Base-by-base conservation (phyloP, 1,140 invertebrate species). In the Leptonema lineaticorne region DNA sequence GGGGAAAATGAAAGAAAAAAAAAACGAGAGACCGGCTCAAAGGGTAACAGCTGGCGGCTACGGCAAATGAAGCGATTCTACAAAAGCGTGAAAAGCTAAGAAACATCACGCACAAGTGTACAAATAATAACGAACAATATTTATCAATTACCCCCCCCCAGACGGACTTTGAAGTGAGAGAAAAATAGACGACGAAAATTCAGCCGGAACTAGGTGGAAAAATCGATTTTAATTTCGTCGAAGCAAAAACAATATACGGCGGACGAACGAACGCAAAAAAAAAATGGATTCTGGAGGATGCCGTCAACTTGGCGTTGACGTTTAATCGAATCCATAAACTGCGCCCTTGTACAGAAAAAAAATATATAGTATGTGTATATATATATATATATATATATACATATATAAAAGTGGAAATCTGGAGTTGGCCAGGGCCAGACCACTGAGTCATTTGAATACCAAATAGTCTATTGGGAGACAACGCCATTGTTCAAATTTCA, bases 381-480 rank as follows among this genome's bases (percentile, higher is more conserved):
- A n/a, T n/a, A n/a, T n/a, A n/a, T n/a, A n/a, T n/a, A n/a, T n/a
- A n/a, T n/a, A n/a, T n/a, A n/a, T n/a, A n/a, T n/a, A n/a, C n/a
- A n/a, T n/a, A n/a, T n/a, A n/a, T n/a, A 14, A n/a, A 20, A 28
- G 28, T 20, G 11, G 28, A 30, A 28, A 24, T 59, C 30, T 59
- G 57, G 30, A 59, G 50, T 53, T 24, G 50, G 50, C 50, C 50
- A 53, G 22, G 57, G 29, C 63, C 28, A 18, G n/a, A 27, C 22
- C 45, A n/a, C n/a, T n/a, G 16, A 33, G 63, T 30, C 41, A 64
- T 64, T 64, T 64, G 63, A 64, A 64, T 64, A 64, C 45, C 63
- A 64, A 64, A 64, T 50, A 27, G 16, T 30, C 63, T 30, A 26
- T 48, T n/a, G 28, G 63, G 63, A 50, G 27, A 26, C 63, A 41